Base-by-base conservation (phyloP, 2,113 vertebrate species). In the Antechinus flavipes region DNA sequence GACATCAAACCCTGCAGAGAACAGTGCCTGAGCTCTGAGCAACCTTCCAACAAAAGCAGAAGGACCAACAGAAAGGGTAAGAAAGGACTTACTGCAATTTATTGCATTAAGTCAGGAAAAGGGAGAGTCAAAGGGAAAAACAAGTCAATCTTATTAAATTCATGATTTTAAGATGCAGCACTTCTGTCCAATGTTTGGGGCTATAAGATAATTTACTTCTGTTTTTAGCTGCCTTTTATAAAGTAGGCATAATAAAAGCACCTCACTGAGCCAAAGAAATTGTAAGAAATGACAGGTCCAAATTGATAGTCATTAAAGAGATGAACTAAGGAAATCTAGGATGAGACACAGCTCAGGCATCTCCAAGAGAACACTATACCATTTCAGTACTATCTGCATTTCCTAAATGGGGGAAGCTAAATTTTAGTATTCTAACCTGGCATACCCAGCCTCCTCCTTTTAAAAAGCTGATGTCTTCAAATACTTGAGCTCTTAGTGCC, bases 1-100 rank as follows among this genome's bases (percentile, higher is more conserved):
- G 98, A 97, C 93, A 97, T 56, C 95, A 97, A 97, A 98, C 97
- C 95, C 98, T 97, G 96, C 96, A 96, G 98, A 97, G 98, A 97
- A 97, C 94, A 97, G 95, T 93, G 96, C 96, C 97, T 98, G 98
- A 97, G 95, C 96, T 92, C 93, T 97, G 93, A 98, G 97, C 94
- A 97, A 96, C 94, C 94, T 95, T 96, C 94, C 56, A 95, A 92
- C 91, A 96, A 94, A 97, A 61, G 93, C 25, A 96, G 61, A 97
- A n/a, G 95, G 68, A 91, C 94, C 95, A 94, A 92, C 90, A 90
- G 93, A 93, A 93, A 95, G 93, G 95, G 91, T 92, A 68, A 95
- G 92, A 97, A 93, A 96, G 94, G 91, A 92, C 68, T 97, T 97
- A 97, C 97, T 98, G 97, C 98, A 98, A 97, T 96, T 98, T 97